Base-by-base conservation (phyloP, 2,113 vertebrate genomes). In the Silurus meridionalis region DNA sequence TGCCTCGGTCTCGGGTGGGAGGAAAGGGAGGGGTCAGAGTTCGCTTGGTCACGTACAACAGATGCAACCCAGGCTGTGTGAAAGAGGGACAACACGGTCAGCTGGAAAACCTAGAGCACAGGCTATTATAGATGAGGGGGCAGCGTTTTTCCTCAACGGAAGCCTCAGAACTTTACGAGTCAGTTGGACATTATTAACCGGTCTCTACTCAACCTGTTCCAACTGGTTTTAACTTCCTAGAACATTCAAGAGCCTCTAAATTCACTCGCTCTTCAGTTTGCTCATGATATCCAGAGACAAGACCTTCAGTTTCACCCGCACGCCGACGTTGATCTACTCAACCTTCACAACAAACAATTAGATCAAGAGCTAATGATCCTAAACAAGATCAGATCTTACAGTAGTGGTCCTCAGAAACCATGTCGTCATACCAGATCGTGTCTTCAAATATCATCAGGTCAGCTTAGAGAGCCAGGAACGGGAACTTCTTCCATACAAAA, bases 11-110 rank as follows among this genome's bases (percentile, higher is more conserved):
- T 80, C 57, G 55, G 78, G 4, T 14, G 55, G 78, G 78, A 60
- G 25, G 2, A 9, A 80, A 28, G 25, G 17, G 8, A 10, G 78
- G 55, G 53, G 53, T 80, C 78, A 80, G 57, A 21, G 80, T n/a
- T 92, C 91, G 53, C 84, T 90, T 86, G 82, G 92, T 95, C 94
- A 95, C 87, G 94, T 94, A 91, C 95, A 95, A 94, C 95, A 95
- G 92, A 95, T 95, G 91, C 94, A 95, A 92, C 93, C 93, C 92
- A 95, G 89, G 90, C 94, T 94, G 93, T 93, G 89, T 92, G 64
- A 90, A 90, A 87, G 80, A 89, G 92, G 90, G 91, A 93, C 91
- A 92, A 94, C 88, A 94, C 90, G 17, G 28, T 80, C 15, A 80
- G 78, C 75, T 28, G 23, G 50, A 14, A 25, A 55, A 55, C 21